Base-by-base conservation (phyloP, 1,140 invertebrate species). In the Palaemon carinicauda region DNA sequence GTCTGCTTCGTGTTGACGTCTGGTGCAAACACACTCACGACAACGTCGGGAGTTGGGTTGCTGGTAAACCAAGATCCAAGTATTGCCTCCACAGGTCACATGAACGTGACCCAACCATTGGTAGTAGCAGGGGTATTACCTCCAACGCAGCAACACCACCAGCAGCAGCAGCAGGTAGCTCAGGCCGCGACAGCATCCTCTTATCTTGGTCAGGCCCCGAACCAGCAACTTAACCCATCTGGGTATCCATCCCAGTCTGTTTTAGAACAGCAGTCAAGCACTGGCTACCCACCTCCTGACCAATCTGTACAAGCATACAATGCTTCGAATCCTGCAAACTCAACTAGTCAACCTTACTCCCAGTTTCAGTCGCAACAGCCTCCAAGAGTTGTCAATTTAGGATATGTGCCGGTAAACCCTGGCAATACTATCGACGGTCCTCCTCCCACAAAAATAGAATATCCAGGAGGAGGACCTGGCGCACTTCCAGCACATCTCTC, bases 1-100 rank as follows among this genome's bases (percentile, higher is more conserved):
- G 78, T 86, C 19, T 80, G 77, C 65, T 73, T 86, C 53, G 77
- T 86, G 77, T 24, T 86, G 7, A 86, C 84, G 51, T 78, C 84
- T 33, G 84, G 84, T 27, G 84, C 80, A 51, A 80, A 80, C 31
- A 86, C 84, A n/a, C 53, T 80, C 33, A 86, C 84, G 10, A 86
- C 84, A 24, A 86, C 84, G 17, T 86, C 84, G 24, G 84, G 84
- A 33, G 84, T 86, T 24, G 77, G 84, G 21, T 78, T 86, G 52
- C 84, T 86, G 17, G 65, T 86, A 51, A 77, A 60, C 27, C 84
- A 86, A 5, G 84, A 86, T 24, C 84, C 75, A 54, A 41, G 15
- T 50, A 52, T 80, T 54, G 56, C 75, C 50, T 83, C 65, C 29
- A 4, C 80, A 69, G 77, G 77, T 71, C 77, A 80, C 24, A 71